Conservation (phyloP, 1,140 invertebrate genomes). For the Paracyclopina nana region DNA sequence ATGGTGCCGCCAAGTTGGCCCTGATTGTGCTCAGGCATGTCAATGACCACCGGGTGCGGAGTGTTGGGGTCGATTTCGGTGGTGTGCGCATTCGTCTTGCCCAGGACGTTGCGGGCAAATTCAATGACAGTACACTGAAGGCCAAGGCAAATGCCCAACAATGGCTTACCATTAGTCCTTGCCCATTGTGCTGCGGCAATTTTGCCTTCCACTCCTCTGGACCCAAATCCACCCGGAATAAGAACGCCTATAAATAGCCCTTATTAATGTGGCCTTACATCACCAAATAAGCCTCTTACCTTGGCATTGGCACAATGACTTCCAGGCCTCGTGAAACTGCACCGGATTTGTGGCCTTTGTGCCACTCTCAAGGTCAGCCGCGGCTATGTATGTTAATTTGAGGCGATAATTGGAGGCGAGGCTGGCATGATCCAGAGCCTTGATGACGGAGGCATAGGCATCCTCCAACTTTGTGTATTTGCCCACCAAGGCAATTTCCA, state of each 20-base stretch:
- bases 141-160: slow-evolving; percentile 88
- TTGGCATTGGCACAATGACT: slow-evolving; percentile 66
- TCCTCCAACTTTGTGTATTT: slow-evolving; percentile 95
- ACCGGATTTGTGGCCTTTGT: slow-evolving; percentile 51
- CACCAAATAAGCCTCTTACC: too few species aligned
- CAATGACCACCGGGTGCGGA: slow-evolving; percentile 63
- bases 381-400: slow-evolving; percentile 38
- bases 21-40: slow-evolving; percentile 94
- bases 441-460: slow-evolving; percentile 86
- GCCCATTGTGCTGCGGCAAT: slow-evolving; percentile 85
- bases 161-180: slow-evolving; percentile 65
- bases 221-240: slow-evolving; percentile 92
- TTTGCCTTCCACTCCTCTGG: slow-evolving; percentile 86
- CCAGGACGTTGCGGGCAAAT: slow-evolving; percentile 69
- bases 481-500: slow-evolving; percentile 88
- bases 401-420: slow-evolving; percentile 62
- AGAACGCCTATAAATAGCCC: too few species aligned
- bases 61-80: slow-evolving; percentile 62
- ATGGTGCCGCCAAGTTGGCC: slow-evolving; percentile 92
- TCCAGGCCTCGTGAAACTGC: slow-evolving; percentile 83
- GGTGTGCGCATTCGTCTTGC: slow-evolving; percentile 54
- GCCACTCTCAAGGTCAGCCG: slow-evolving; percentile 59
- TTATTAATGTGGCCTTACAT: too few species aligned
- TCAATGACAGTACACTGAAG: slow-evolving; percentile 93
- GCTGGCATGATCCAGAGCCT: slow-evolving; percentile 80